These are phyloP conservation scores for Lutraria rhynchaena DNA, from an alignment of 1,140 invertebrate genomes.

Conservation along the genomic window DNA sequence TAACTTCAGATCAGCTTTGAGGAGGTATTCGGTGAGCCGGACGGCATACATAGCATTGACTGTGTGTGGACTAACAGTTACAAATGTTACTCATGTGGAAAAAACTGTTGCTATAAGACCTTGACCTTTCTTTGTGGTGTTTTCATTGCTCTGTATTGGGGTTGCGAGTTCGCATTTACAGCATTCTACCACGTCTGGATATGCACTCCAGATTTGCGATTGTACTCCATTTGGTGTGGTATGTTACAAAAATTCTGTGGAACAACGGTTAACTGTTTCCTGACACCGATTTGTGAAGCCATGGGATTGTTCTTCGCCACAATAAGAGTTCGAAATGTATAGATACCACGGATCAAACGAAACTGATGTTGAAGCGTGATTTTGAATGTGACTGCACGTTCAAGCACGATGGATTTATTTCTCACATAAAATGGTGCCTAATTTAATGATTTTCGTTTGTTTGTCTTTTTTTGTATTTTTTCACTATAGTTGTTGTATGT, in stretches of 20 bases:
- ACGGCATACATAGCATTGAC: constrained; percentile 87
- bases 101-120: constrained; percentile 87
- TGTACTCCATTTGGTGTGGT: constrained; percentile 84
- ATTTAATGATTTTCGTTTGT: no score
- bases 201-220: constrained; percentile 75
- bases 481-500: no score
- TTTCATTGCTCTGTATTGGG: constrained; percentile 86
- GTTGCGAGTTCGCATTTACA: constrained; percentile 88
- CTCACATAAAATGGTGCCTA: no score
- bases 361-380: no score
- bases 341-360: no score
- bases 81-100: constrained; percentile 87
- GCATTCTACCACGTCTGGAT: constrained; percentile 85
- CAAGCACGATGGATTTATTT: no score
- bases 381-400: no score
- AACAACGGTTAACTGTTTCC: constrained; percentile 85
- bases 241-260: constrained; percentile 85
- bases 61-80: constrained; percentile 89
- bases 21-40: constrained; percentile 89
- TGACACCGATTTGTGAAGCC: constrained; percentile 57
- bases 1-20: constrained; percentile 84
- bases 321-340: constrained; percentile 50
- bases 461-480: no score
- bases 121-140: constrained; percentile 87
- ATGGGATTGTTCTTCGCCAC: constrained; percentile 55